Conservation (phyloP, 1,140 invertebrate genomes). For the Contarinia nasturtii region DNA sequence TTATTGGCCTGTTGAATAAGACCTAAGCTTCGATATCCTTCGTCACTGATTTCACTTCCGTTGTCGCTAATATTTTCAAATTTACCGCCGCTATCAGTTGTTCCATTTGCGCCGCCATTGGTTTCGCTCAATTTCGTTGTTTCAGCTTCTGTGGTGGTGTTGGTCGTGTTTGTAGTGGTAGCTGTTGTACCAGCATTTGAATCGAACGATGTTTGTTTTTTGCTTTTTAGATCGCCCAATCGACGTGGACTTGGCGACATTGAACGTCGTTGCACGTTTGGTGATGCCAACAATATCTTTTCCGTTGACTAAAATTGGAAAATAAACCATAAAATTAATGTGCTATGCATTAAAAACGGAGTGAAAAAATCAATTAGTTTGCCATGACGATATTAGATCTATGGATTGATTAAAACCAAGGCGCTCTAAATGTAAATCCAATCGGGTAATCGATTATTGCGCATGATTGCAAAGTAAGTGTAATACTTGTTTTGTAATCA, state of each 20-base stretch:
- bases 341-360: background rate
- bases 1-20: conserved; percentile 33
- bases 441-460: too few species aligned
- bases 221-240: conserved; percentile 19
- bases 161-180: background rate
- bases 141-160: conserved; percentile 5
- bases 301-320: background rate
- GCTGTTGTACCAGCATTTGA: background rate
- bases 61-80: conserved; percentile 53
- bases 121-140: conserved; percentile 5
- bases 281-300: conserved; percentile 3
- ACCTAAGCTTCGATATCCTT: conserved; percentile 64
- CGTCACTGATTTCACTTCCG: conserved; percentile 70
- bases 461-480: too few species aligned
- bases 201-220: conserved; percentile 6
- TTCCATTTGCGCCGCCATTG: conserved; percentile 18
- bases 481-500: background rate
- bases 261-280: conserved; percentile 12
- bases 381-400: background rate
- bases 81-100: conserved; percentile 11
- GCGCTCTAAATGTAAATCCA: too few species aligned
- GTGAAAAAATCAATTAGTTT: background rate
- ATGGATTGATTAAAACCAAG: too few species aligned
- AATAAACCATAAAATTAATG: too few species aligned
- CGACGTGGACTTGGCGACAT: conserved; percentile 26